Base-by-base conservation (phyloP, 1,140 invertebrate genomes). In the Drosophila murphyi region DNA sequence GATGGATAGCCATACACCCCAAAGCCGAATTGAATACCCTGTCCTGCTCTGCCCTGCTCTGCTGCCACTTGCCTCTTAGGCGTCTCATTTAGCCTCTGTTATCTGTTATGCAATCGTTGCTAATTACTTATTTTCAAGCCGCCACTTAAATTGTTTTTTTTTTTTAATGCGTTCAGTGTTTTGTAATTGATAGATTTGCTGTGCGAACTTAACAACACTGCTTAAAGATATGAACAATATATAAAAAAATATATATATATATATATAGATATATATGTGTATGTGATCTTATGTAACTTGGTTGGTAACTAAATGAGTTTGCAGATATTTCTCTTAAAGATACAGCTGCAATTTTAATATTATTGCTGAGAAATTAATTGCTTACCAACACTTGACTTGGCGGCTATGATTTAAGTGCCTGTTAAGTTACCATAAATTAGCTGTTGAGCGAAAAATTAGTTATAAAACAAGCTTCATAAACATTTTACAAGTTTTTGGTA, bases 51-150 rank as follows among this genome's bases (percentile, higher is more conserved):
- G 10, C 3, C 2, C 52, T 12, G 43, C 35, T 77, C 52, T 41
- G 48, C 47, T 54, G 55, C 55, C 54, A 64, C 29, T 67, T 76
- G 67, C 61, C 50, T 55, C 67, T 85, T 83, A 80, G 88, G 82
- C 80, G 77, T 78, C 85, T 80, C 89, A 89, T 88, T 88, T 83
- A 72, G 74, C 39, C 10, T 0, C n/a, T n/a, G 0, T 85, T 88
- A 88, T 89, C 85, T 88, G 10, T 89, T 85, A 85, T 89, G 85
- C 80, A 89, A 55, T 88, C 71, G 80, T 57, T 59, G 41, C 80
- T 89, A 88, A 89, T 88, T 88, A 88, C 67, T 85, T 85, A 55
- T 73, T 79, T 73, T 68, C 0, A 12, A 12, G 12, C 12, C 12
- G 12, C 12, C 12, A 12, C 12, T 12, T 12, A 79, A 83, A 87